Base-by-base conservation (phyloP, 1,140 invertebrate genomes). In the Drosophila santomea region DNA sequence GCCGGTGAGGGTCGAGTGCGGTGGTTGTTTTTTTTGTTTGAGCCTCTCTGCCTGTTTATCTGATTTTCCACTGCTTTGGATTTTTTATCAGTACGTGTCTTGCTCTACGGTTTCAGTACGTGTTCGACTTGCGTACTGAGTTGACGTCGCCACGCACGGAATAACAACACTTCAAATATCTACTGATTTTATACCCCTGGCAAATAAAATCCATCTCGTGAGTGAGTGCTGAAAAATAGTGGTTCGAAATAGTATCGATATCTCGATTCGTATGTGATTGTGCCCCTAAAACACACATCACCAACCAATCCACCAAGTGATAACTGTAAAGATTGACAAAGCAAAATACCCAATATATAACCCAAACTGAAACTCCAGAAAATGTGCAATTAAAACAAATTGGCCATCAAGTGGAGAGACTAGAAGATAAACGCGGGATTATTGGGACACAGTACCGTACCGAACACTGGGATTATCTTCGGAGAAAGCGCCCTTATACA, bases 111-210 rank as follows among this genome's bases (percentile, higher is more conserved):
- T 17, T 82, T 79, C 83, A 86, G 83, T 86, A 88, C 83, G 83
- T 74, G 43, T 75, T 88, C 75, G 67, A 86, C 83, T 69, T 74
- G 76, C 64, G 47, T 68, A 54, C 64, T 45, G 64, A 66, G 79
- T 79, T 79, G 74, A 83, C 66, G 83, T 78, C 80, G 79, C 60
- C 82, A 41, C 75, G 82, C 60, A 73, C 83, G 83, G 84, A 62
- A 44, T 61, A 75, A 44, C 12, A 75, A 44, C 12, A 52, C 17
- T 28, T 4, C 25, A 64, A 52, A 57, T 38, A 25, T 25, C 25
- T 25, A 4, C 25, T 4, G 25, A 25, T 4, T 25, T 25, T 25
- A 25, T 52, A 52, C 2, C 50, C 32, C 20, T 32, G 32, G 2
- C 3, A 35, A 11, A 14, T 15, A 14, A 48, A 6, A 2, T 36